These are phyloP conservation scores for Tauraco hartlaubi DNA, from an alignment of 2,797 vertebrate genomes.

Conservation along the genomic window DNA sequence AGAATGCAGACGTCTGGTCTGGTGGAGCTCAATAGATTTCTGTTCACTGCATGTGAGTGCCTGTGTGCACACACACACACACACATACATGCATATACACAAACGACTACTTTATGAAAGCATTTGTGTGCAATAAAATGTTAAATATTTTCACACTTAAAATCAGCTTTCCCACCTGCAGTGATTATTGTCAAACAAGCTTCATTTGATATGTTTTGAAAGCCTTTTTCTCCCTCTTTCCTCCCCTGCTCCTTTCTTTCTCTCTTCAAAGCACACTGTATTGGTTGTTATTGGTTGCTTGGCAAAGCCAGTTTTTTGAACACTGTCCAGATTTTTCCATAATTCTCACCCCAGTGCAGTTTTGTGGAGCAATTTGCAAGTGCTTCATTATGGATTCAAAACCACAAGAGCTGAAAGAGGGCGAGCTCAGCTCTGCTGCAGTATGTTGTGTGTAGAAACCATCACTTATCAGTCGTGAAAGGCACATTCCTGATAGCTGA, in stretches of 20 bases:
- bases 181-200: background rate
- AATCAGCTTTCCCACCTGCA: conserved; percentile 11
- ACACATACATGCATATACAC: background rate
- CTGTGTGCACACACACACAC: background rate
- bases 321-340: background rate
- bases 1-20: conserved; percentile 86
- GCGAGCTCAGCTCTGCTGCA: background rate
- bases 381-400: background rate
- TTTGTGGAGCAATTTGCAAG: background rate
- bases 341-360: conserved; percentile 5
- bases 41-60: conserved; percentile 57
- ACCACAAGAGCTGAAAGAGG: background rate
- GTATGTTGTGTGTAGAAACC: background rate
- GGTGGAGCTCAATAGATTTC: conserved; percentile 81
- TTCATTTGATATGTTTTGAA: conserved; percentile 16
- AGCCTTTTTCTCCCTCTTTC: conserved; percentile 4
- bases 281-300: background rate
- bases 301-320: background rate
- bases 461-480: conserved; percentile 41
- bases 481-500: conserved; percentile 52
- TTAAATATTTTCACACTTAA: conserved; percentile 68
- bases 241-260: background rate
- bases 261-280: background rate
- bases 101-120: conserved; percentile 62
- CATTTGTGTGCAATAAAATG: conserved; percentile 67